phyloP scores from a whole-genome alignment of 2,113 vertebrate species.

The Poeciliopsis turrubarensis region DNA sequence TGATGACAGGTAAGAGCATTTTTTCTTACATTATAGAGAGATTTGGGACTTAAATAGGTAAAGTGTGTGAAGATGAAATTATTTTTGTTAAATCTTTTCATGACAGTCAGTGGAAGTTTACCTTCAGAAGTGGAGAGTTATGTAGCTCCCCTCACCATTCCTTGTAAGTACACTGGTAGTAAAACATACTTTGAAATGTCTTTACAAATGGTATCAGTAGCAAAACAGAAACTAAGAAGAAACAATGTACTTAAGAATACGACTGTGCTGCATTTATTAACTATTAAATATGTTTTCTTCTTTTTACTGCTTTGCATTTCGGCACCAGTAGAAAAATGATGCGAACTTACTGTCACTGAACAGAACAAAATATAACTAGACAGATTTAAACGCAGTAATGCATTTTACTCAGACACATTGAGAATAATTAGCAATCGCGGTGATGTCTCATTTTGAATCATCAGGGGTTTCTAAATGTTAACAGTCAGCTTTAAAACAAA shows the following conservation, averaged over 20 bases:
- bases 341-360: neutral
- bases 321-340: neutral
- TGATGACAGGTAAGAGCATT: neutral
- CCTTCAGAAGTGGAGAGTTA: neutral
- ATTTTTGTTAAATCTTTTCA: neutral
- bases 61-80: neutral
- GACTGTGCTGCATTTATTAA: too few species aligned
- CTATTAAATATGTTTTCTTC: too few species aligned
- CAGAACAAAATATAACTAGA: too few species aligned
- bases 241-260: too few species aligned
- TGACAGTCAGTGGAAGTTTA: neutral
- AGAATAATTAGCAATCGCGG: too few species aligned
- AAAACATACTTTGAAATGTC: neutral
- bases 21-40: neutral
- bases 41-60: neutral
- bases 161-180: neutral
- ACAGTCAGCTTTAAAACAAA: too few species aligned
- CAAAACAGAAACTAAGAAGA: too few species aligned
- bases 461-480: too few species aligned
- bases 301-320: too few species aligned
- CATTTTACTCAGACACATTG: too few species aligned
- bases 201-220: neutral
- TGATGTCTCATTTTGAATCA: too few species aligned
- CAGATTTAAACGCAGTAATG: too few species aligned
- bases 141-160: neutral